phyloP scores from a whole-genome alignment of 2,888 invertebrate genomes.

The Abrostola triplasia region DNA sequence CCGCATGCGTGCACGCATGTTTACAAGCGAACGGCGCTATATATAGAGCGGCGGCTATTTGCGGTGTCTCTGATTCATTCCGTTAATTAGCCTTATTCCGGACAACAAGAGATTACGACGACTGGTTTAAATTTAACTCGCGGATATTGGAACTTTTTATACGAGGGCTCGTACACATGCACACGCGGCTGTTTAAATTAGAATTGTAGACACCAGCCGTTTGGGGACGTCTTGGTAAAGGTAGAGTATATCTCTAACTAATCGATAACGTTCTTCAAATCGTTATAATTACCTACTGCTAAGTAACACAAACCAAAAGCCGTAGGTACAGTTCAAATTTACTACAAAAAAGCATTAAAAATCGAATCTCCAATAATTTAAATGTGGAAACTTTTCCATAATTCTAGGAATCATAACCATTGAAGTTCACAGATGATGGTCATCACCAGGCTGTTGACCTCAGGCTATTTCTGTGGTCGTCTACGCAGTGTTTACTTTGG shows the following conservation, averaged over 20 bases:
- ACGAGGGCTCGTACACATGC: not conserved
- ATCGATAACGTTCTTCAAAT: too few relatives aligned
- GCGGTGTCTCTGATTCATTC: constrained; percentile 55
- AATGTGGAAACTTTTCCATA: constrained; percentile 3
- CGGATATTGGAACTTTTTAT: constrained; percentile 17
- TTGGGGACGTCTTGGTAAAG: too few relatives aligned
- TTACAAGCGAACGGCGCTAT: constrained; percentile 55
- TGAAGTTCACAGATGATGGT: constrained; percentile 60
- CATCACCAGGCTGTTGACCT: constrained; percentile 72
- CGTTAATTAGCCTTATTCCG: constrained; percentile 52
- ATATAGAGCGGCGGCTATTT: constrained; percentile 54
- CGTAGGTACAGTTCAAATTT: not conserved
- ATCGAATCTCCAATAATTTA: not conserved
- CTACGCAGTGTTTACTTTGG: constrained; percentile 68
- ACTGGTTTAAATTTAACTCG: constrained; percentile 39
- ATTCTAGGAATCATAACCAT: constrained; percentile 50
- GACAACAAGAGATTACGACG: constrained; percentile 32
- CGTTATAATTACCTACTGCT: too few relatives aligned
- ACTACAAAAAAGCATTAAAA: not conserved
- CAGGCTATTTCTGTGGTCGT: constrained; percentile 67
- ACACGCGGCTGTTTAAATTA: too few relatives aligned
- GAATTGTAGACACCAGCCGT: too few relatives aligned
- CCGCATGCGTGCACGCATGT: constrained; percentile 57
- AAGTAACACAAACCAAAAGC: too few relatives aligned
- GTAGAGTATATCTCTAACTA: too few relatives aligned